Evolutionary conservation across 2,888 invertebrate species (phyloP), one percentile per base, ranked within the genome.

Genomic region (Polydrusus cervinus): DNA sequence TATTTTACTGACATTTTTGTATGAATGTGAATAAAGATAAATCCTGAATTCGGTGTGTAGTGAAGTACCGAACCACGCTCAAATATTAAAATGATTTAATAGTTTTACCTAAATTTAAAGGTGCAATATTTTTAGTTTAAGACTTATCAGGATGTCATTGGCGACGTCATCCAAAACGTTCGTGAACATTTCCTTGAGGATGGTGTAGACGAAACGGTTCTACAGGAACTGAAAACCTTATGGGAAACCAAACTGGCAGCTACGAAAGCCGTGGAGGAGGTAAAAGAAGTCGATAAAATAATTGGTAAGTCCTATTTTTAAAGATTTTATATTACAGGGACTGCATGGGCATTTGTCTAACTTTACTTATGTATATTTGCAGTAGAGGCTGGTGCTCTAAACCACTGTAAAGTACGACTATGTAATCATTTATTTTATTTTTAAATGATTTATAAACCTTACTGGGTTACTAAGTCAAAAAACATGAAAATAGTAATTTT

Each of bases 171-270:
- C 82, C 91, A 92, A 66, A 94, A 94, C 83, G 97, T 97, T 20
- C 90, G 97, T 76, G 99, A 99, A 87, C 93, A 95, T 67, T 99
- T 99, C 87, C 89, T 97, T 66, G 99, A 99, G 86, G 99, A 99
- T 87, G 97, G 98, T 75, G 95, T 99, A 3, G 99, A 99, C 84
- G 97, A 98, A 85, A 97, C 98, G 88, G 96, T 99, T 45, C 89
- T 99, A 66, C 94, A 95, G 84, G 98, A 99, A 87, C 90, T 99
- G 79, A 97, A 96, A 88, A 95, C 97, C 88, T 92, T 96, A 83
- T 98, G 98, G 98, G 97, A 97, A 84, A 91, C 92, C 8, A 98
- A 98, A 88, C 87, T 98, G 79, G 89, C 92, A 83, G 93, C 95
- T 53, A 96, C 95, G 83, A 97, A 97, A 85, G 97, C 97, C 8